Evolutionary conservation across 2,797 vertebrate genomes (phyloP).

Genomic region (Parotocinclus haroldoi): DNA sequence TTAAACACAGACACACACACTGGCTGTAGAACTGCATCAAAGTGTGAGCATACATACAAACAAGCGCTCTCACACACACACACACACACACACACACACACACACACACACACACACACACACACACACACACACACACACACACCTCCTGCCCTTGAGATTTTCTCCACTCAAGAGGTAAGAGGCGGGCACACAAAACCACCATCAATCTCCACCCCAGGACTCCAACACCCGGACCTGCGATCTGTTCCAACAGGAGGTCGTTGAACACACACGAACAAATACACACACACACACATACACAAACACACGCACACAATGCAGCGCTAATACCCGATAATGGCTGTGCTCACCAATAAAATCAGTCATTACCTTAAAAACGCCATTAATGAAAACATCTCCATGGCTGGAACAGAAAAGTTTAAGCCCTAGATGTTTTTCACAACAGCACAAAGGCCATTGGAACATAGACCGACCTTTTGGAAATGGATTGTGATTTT

Average conservation of each 20-base stretch:
- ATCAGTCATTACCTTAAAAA: neutral
- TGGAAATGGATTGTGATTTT: no score
- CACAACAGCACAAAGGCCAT: no score
- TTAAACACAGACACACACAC: slow-evolving; percentile 36
- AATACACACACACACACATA: slow-evolving; percentile 26
- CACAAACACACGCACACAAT: slow-evolving; percentile 26
- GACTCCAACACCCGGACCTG: slow-evolving; percentile 59
- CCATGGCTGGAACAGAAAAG: no score
- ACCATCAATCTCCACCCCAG: slow-evolving; percentile 67
- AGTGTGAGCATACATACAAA: slow-evolving; percentile 34
- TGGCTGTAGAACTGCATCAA: slow-evolving; percentile 5
- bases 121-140: slow-evolving; percentile 10
- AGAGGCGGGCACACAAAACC: slow-evolving; percentile 57
- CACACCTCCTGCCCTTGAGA: slow-evolving; percentile 62
- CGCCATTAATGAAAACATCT: no score
- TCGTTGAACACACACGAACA: slow-evolving; percentile 22
- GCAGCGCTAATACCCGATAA: slow-evolving; percentile 11
- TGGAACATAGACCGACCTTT: no score
- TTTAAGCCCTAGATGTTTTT: no score
- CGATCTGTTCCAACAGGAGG: slow-evolving; percentile 41
- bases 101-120: slow-evolving; percentile 26
- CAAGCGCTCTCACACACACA: slow-evolving; percentile 25
- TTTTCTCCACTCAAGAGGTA: slow-evolving; percentile 61
- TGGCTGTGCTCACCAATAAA: slow-evolving; percentile 8
- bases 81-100: slow-evolving; percentile 27